These are phyloP conservation scores for Enteromius treurensis DNA, from an alignment of 2,797 vertebrate genomes.

Conservation along the genomic window DNA sequence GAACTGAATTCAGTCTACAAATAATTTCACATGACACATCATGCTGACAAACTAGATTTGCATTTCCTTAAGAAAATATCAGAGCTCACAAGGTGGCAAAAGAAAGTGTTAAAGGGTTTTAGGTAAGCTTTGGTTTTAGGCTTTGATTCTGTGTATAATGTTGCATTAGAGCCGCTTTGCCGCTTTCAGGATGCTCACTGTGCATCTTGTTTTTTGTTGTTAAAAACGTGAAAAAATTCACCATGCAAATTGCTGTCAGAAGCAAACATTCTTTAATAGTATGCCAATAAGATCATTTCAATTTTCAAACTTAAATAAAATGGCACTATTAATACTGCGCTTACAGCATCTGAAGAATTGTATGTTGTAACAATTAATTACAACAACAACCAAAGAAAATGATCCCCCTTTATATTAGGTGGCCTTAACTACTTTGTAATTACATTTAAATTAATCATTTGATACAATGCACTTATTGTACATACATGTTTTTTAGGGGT, in stretches of 20 bases:
- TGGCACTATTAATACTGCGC: neutral
- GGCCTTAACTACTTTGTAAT: no score
- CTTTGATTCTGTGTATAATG: conserved; percentile 35
- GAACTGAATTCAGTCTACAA: conserved; percentile 2
- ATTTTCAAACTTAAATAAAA: neutral
- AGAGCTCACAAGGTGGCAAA: conserved; percentile 16
- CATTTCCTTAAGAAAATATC: conserved; percentile 12
- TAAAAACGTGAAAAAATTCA: conserved; percentile 2
- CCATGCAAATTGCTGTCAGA: neutral
- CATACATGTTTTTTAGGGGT: no score
- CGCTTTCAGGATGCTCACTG: neutral
- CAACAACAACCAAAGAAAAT: neutral
- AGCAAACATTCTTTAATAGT: neutral
- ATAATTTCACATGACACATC: neutral
- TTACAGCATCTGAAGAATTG: neutral
- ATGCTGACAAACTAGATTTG: conserved; percentile 26
- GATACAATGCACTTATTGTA: no score
- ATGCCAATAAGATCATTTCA: neutral
- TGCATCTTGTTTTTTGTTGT: neutral
- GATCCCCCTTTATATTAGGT: no score
- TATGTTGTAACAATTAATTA: neutral
- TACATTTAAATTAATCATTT: no score
- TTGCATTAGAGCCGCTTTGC: conserved; percentile 20
- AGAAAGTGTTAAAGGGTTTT: conserved; percentile 34
- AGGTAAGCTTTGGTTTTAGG: conserved; percentile 26